phyloP scores from a whole-genome alignment of 1,140 invertebrate species.

The Caenorhabditis latens region DNA sequence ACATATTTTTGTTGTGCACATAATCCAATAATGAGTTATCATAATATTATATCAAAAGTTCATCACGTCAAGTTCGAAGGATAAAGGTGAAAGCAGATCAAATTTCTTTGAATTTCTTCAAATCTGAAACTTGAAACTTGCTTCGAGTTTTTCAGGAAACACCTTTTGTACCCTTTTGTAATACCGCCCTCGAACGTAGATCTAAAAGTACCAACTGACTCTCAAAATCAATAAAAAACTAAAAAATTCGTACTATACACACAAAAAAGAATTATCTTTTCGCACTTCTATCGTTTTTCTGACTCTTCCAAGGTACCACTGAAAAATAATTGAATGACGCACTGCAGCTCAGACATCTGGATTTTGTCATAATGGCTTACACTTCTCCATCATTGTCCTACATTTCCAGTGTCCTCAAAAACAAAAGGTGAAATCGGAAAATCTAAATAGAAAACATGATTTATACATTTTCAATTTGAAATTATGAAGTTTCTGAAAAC shows the following conservation, averaged over 20 bases:
- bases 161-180: neutral
- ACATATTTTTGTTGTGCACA: no score
- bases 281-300: neutral
- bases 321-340: constrained; percentile 23
- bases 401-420: neutral
- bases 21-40: no score
- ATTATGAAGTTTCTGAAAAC: no score
- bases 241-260: no score
- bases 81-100: neutral
- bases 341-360: neutral
- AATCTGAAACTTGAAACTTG: neutral
- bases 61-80: constrained; percentile 11
- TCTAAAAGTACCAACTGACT: no score
- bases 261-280: no score
- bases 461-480: no score
- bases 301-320: constrained; percentile 10
- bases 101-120: neutral
- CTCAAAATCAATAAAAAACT: no score
- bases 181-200: no score
- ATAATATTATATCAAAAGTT: neutral
- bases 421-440: no score
- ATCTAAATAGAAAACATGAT: no score
- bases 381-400: neutral
- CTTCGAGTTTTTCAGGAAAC: neutral
- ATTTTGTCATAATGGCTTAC: neutral